Evolutionary conservation across 2,888 invertebrate genomes (phyloP), one percentile per base, ranked within the genome.

Genomic region (Drosophila melanosoma): DNA sequence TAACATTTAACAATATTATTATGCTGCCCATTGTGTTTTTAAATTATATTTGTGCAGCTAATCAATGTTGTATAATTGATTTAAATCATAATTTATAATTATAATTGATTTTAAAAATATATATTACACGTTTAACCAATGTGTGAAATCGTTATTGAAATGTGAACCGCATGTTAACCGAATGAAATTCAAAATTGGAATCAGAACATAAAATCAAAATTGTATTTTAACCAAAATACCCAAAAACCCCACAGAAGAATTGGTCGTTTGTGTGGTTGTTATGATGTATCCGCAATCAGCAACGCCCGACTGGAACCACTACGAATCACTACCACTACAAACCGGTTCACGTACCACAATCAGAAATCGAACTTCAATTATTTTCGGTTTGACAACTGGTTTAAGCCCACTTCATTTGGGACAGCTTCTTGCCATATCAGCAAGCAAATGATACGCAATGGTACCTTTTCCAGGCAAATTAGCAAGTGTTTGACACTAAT

Each of bases 401-500:
- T 7, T 20, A 15, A 45, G 23, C 20, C 4, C n/a, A 40, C 40
- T 8, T 45, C 1, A 15, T 4, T 23, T 45, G n/a, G 40, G 10
- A n/a, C 3, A 17, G 15, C 36, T 36, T 15, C 15, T 36, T 15
- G 36, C 36, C 7, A 36, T 36, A 36, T 8, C 12, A 1, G 42
- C 20, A 20, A 12, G 20, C 42, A 20, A 1, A 42, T 42, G 40
- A 42, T 42, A 26, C 26, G 26, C 26, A 29, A 5, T 29, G 29
- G 5, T 29, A 29, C 29, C 29, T 29, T 36, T 23, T 6, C 17
- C 26, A 54, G 12, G 11, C 38, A 56, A 26, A 36, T 38, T 12
- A 15, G 12, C 29, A 15, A 20, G 40, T 48, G n/a, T 45, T 45
- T 29, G 40, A 62, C 35, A n/a, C 11, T 56, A 29, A 56, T 56